phyloP scores from a whole-genome alignment of 1,140 invertebrate genomes.

The Pachyrhynchus sulphureomaculatus region DNA sequence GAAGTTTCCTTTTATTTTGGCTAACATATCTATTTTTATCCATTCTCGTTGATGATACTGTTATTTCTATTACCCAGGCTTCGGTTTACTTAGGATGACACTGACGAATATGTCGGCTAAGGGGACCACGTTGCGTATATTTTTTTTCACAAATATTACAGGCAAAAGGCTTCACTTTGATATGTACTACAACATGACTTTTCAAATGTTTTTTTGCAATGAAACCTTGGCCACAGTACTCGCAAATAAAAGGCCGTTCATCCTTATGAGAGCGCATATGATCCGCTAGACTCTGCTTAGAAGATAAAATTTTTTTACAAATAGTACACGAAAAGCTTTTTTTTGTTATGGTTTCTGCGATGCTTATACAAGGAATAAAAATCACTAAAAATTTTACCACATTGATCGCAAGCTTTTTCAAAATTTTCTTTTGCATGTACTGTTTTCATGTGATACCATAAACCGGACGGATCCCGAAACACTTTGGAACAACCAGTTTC shows the following conservation, averaged over 20 bases:
- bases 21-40: no score
- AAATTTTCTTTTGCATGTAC: neutral
- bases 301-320: constrained; percentile 55
- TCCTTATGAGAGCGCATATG: constrained; percentile 56
- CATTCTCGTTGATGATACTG: no score
- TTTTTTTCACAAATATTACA: constrained; percentile 54
- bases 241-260: constrained; percentile 56
- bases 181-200: constrained; percentile 54
- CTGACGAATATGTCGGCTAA: no score
- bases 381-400: neutral
- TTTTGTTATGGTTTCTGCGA: neutral
- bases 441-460: neutral
- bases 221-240: constrained; percentile 62
- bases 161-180: constrained; percentile 51
- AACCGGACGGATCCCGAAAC: neutral
- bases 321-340: constrained; percentile 5
- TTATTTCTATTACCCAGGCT: no score
- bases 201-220: constrained; percentile 65
- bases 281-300: constrained; percentile 50
- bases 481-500: no score
- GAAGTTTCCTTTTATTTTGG: no score
- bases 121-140: constrained; percentile 18
- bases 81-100: no score
- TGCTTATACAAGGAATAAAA: neutral
- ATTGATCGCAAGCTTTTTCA: neutral